Base-by-base conservation (phyloP, 2,888 invertebrate species). In the Piscicola geometra region DNA sequence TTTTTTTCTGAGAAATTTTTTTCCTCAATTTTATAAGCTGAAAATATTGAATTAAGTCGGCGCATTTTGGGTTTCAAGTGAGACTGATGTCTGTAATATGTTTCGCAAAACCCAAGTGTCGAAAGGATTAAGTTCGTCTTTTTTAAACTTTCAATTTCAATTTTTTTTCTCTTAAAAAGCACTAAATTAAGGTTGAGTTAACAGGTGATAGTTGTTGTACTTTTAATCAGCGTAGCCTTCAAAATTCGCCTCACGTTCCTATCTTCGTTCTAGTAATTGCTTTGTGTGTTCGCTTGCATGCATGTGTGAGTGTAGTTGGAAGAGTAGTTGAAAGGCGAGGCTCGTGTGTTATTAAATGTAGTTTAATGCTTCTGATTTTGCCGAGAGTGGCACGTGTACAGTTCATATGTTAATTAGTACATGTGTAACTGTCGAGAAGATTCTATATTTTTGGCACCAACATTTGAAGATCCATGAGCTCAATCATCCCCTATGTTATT, bases 121-220 rank as follows among this genome's bases (percentile, higher is more conserved):
- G 21, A 47, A 15, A 21, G 9, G 21, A 47, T 47, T 15, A 9
- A 47, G 21, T 15, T 15, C 9, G 50, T 47, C 9, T 15, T 47
- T 47, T 47, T 15, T 15, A 47, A 47, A 21, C 50, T 15, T 15
- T 47, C 21, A 15, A 21, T 15, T 15, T 15, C 50, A 47, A 47
- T 47, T 47, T 47, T 47, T 21, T 15, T 21, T 15, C 50, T 15
- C 9, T 56, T 56, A 25, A 56, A 25, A 56, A 56, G 60, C 60
- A 21, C 21, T 47, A 5, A 56, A 56, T 15, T 56, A 56, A 21
- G n/a, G 60, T 25, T 3, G 25, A 18, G 60, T 25, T 25, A 56
- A 56, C 60, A 56, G 60, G 60, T 56, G 60, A 56, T 56, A n/a
- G 5, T 25, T 21, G 60, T 56, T 56, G 60, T 56, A n/a, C n/a